Evolutionary conservation across 2,888 invertebrate species (phyloP), one percentile per base, ranked within the genome.

Genomic region (Cepaea hortensis): DNA sequence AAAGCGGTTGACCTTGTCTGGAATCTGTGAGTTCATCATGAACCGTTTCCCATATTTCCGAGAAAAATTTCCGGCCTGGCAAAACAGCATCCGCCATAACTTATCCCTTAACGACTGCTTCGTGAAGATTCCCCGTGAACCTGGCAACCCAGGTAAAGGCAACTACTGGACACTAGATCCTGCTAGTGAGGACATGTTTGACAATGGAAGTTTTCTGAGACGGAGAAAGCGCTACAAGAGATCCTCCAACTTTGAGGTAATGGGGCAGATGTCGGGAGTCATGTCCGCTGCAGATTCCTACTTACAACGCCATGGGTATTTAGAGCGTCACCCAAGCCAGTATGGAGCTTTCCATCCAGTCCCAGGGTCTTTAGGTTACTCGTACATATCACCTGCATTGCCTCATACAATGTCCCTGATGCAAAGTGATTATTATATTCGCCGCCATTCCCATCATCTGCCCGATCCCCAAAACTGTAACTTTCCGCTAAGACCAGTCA

Each of bases 21-120:
- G 99, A 84, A 99, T 99, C 91, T 99, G 99, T 95, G 99, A 99
- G 95, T 99, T 99, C 94, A 99, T 99, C 91, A 94, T 98, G 97
- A 97, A 97, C 84, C 96, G 98, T 90, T 99, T 99, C 95, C 98
- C 98, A 0, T 99, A 99, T 94, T 99, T 99, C 95, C 96, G 98
- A 92, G 98, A 99, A 93, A 98, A 98, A 95, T 99, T 99, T 93
- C 99, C 99, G 20, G 98, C 98, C 23, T 99, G 99, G 99, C 99
- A 99, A 95, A 99, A 99, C 95, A 98, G 98, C 23, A 99, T 99
- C 91, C 95, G 98, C 80, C 98, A 98, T 95, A 98, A 98, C 93
- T 95, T 99, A 87, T 98, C 98, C 86, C 95, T 99, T 90, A 99
- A 99, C 95, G 99, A 99, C 94, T 99, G 99, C 94, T 99, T 99